Conservation (phyloP, 2,888 invertebrate genomes). For the Tetragonula carbonaria region DNA sequence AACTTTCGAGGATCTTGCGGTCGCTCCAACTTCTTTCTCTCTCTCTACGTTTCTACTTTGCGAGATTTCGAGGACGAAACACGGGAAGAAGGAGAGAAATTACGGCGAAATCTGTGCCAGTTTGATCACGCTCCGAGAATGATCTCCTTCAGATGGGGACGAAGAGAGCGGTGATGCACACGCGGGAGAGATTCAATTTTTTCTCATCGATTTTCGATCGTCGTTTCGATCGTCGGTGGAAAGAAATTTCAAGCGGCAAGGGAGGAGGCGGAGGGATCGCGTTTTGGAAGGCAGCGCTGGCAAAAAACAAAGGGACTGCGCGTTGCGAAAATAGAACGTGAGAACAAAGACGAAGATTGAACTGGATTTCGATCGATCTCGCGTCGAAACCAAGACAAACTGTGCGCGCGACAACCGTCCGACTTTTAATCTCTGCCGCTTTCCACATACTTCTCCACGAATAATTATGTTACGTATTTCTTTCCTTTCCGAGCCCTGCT, state of each 20-base stretch:
- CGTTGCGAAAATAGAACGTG: background rate
- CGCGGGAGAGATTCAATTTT: no score
- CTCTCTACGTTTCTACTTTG: background rate
- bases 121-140: no score
- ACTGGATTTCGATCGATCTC: background rate
- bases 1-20: slow-evolving; percentile 51
- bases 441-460: background rate
- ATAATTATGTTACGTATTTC: background rate
- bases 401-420: no score
- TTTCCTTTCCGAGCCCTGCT: background rate
- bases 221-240: no score
- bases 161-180: no score
- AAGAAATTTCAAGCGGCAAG: no score
- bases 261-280: no score
- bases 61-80: slow-evolving; percentile 19
- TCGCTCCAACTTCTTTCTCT: slow-evolving; percentile 10
- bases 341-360: background rate
- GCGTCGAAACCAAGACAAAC: no score
- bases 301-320: no score
- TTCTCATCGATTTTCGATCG: no score
- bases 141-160: no score
- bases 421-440: background rate
- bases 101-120: background rate
- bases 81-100: background rate
- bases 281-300: no score